A percentile compares a stretch with the other conserved stretches of the same genome.
Evolutionary conservation across 1,140 invertebrate species (phyloP).

Genomic region (Platyura marginata): DNA sequence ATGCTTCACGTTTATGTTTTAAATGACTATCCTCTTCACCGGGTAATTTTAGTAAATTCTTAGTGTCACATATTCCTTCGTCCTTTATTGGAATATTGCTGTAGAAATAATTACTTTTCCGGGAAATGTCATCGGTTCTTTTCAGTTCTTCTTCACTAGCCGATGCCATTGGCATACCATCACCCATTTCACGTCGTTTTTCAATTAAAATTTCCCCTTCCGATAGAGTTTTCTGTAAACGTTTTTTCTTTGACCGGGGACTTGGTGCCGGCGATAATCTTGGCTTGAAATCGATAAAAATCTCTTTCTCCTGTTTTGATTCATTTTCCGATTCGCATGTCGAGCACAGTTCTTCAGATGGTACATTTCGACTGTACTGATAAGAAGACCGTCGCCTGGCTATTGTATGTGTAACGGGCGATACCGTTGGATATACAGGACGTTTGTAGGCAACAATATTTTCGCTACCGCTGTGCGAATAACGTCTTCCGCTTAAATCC

Average conservation of each 20-base stretch:
- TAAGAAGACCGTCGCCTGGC: not conserved
- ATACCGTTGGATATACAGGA: not conserved
- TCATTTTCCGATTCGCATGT: conserved; percentile 6
- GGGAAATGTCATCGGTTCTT: conserved; percentile 4
- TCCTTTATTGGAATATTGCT: conserved; percentile 36
- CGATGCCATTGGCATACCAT: conserved; percentile 24
- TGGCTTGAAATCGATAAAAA: conserved; percentile 72
- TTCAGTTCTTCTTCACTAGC: conserved; percentile 36
- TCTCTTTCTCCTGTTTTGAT: conserved; percentile 47
- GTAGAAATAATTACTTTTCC: conserved; percentile 25
- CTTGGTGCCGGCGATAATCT: conserved; percentile 39
- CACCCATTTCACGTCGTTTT: conserved; percentile 15
- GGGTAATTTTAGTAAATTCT: conserved; percentile 1
- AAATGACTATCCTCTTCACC: not conserved
- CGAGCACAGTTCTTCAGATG: not conserved
- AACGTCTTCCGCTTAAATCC: not conserved
- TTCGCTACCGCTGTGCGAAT: not conserved
- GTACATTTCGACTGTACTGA: not conserved
- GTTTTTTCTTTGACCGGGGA: conserved; percentile 31
- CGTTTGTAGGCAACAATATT: not conserved
- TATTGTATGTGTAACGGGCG: not conserved
- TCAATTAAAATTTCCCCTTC: conserved; percentile 61
- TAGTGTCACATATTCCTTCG: conserved; percentile 32
- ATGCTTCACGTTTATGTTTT: conserved; percentile 11
- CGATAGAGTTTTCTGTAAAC: conserved; percentile 56